Evolutionary conservation across 2,797 vertebrate species (phyloP), one percentile per base, ranked within the genome.

Genomic region (Parauchenoglanis punctatus): DNA sequence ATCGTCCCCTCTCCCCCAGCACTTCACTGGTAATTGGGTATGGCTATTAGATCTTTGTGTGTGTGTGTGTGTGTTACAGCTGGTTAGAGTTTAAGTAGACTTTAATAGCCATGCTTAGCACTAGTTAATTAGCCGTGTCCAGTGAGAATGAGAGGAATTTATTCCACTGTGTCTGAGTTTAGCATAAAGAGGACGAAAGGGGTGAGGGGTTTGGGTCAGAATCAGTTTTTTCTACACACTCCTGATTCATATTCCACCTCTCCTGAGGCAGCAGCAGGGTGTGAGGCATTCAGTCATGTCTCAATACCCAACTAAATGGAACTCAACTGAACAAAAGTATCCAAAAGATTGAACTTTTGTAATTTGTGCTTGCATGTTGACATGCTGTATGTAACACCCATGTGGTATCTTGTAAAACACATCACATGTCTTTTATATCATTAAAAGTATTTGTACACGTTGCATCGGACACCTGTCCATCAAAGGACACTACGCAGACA

Each of bases 91-190:
- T 91, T 89, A 67, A 92, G 85, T 89, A 90, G 90, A 90, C 90
- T 94, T 93, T 96, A 95, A 95, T 93, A 93, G 91, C 91, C 93
- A 88, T 92, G 92, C 92, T 94, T 94, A 93, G 94, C 92, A 92
- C 81, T 91, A 93, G 96, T 96, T 97, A 97, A 98, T 98, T 97
- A 95, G 95, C 94, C 17, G 12, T 88, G 88, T 85, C 85, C 52
- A 56, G 80, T 87, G 86, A 89, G 86, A 87, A 83, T 20, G 81
- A 85, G 81, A 91, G 88, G 11, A 72, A 94, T 94, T 94, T 93
- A 95, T 95, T 86, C 82, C 61, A 17, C 61, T 10, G 28, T 35
- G 80, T 25, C 67, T 83, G 83, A n/a, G 18, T 89, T 85, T 88
- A 87, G 78, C 82, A 83, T 87, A 86, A 56, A 88, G 31, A 86